Evolutionary conservation across 2,888 invertebrate genomes (phyloP), one percentile per base, ranked within the genome.

Genomic region (Leucozona laternaria): DNA sequence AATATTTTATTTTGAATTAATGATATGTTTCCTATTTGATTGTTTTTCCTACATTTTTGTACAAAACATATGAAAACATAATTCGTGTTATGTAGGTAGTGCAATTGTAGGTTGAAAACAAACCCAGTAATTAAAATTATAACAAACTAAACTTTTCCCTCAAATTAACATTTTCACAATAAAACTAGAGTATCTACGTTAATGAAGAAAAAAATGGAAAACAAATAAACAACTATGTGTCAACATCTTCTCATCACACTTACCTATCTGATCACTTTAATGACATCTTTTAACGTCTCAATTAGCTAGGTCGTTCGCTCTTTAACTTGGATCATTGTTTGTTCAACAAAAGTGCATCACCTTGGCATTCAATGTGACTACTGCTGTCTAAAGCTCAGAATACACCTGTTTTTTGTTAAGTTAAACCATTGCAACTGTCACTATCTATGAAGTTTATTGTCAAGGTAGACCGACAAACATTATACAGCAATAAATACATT

Each of bases 361-460:
- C 83, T 83, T 83, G 83, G 83, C 83, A 83, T 79, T 79, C 83
- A 75, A 5, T 48, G 53, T 45, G 28, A 53, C 57, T 17, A 17
- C 55, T 62, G 66, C 45, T 15, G 17, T 72, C 6, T 34, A 1
- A 43, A 57, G 15, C 34, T 31, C 10, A 58, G 53, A 13, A 57
- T 48, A 25, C 31, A 48, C 28, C 55, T 72, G 64, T 11, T 43
- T 20, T 31, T 5, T 31, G 4, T 22, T 22, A 13, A 13, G 11
- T 40, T 28, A 22, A 20, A 20, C 75, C 60, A 25, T 58, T 37
- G 20, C 11, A 31, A 68, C 68, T 37, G 34, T 68, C 50, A 53
- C 15, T 53, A 25, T 20, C 22, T 22, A 0, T 68, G 25, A 68
- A 53, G 68, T 68, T 68, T 68, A 68, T 68, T 34, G 37, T 20